Evolutionary conservation across 2,113 vertebrate species (phyloP).

Genomic region (Lathamus discolor): DNA sequence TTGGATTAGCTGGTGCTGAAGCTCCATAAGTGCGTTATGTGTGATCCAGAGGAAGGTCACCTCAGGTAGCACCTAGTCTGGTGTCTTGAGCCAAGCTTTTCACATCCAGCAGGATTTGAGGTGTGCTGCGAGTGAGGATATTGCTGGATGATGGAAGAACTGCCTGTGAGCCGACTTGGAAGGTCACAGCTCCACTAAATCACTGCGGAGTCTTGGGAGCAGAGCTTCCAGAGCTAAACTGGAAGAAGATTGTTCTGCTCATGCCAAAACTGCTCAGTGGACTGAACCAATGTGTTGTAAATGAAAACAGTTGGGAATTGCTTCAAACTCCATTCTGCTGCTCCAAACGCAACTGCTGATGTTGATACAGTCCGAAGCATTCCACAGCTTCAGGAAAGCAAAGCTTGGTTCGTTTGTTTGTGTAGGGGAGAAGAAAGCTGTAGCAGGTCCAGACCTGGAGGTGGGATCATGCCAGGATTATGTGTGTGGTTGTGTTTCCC

Average conservation of each 20-base stretch:
- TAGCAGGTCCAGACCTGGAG: background rate
- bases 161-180: background rate
- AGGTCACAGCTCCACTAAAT: background rate
- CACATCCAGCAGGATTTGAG: background rate
- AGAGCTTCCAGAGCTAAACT: background rate
- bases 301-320: background rate
- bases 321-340: background rate
- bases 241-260: background rate
- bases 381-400: background rate
- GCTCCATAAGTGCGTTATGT: rapidly evolving
- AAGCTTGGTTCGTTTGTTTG: background rate
- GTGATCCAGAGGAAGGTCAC: background rate
- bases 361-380: rapidly evolving
- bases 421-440: background rate
- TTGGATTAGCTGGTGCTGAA: background rate
- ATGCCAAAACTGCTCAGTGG: background rate
- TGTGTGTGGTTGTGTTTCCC: rapidly evolving
- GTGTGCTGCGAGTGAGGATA: background rate
- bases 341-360: background rate
- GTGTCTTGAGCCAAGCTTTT: background rate
- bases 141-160: background rate
- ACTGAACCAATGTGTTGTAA: rapidly evolving
- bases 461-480: rapidly evolving
- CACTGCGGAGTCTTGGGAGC: background rate
- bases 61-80: background rate